phyloP scores from a whole-genome alignment of 2,113 vertebrate genomes.

The Xenus cinereus region DNA sequence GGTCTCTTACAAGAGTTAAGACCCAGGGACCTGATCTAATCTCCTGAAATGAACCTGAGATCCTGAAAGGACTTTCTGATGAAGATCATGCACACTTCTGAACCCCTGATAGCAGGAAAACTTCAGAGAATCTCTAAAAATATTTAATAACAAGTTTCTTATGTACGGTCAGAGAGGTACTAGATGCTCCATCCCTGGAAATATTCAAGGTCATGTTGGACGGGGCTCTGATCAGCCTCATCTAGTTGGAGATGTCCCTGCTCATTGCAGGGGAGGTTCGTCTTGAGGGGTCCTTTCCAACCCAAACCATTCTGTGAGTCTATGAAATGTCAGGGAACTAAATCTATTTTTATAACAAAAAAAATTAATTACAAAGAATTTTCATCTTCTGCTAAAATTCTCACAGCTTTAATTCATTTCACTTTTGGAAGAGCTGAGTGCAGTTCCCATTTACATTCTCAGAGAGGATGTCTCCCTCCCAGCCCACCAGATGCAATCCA shows the following conservation, averaged over 20 bases:
- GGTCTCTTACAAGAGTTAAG: not conserved
- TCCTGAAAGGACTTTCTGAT: not conserved
- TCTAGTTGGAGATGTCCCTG: not conserved
- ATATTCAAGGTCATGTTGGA: not conserved
- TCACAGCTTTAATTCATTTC: not conserved
- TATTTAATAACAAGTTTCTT: not conserved
- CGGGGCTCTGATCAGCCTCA: not conserved
- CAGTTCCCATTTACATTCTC: not conserved
- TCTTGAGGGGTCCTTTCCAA: not conserved
- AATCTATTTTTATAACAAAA: not conserved
- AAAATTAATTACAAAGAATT: not conserved
- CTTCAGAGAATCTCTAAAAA: not conserved
- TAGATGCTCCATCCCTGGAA: not conserved
- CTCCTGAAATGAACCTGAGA: not conserved
- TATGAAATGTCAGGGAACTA: not conserved
- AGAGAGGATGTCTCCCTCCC: not conserved
- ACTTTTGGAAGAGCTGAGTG: not conserved
- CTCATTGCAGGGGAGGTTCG: not conserved
- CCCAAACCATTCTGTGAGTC: not conserved
- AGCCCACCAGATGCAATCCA: not conserved
- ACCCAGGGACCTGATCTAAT: not conserved
- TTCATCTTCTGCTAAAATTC: not conserved
- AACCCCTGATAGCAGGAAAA: not conserved
- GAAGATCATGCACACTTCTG: not conserved
- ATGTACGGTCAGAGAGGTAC: not conserved